phyloP scores from a whole-genome alignment of 2,888 invertebrate species.

The Lycocerus yunnanus region DNA sequence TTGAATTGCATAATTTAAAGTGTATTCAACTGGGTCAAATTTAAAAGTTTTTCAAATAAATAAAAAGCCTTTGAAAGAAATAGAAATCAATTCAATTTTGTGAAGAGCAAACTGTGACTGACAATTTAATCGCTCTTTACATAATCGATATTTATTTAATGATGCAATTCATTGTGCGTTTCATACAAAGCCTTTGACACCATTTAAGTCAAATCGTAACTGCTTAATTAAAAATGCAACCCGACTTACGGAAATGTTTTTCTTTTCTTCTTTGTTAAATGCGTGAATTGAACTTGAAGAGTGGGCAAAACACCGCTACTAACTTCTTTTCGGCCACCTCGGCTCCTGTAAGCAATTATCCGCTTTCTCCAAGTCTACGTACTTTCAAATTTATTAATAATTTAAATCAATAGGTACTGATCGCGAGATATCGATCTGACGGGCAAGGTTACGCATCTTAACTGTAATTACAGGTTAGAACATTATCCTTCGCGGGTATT shows the following conservation, averaged over 20 bases:
- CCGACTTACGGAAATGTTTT: neutral
- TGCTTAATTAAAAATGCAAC: neutral
- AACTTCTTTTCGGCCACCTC: neutral
- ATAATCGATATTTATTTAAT: neutral
- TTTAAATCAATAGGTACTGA: neutral
- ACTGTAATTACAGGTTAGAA: neutral
- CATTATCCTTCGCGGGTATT: no score
- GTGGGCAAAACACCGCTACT: neutral
- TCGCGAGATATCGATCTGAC: neutral
- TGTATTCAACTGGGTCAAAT: neutral
- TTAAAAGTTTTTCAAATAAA: neutral
- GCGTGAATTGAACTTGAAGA: neutral
- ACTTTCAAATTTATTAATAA: neutral
- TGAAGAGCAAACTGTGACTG: neutral
- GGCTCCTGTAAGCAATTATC: neutral
- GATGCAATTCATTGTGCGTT: neutral
- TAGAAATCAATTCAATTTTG: neutral
- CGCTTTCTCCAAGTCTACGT: neutral
- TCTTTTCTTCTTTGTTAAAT: neutral
- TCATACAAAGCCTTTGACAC: neutral
- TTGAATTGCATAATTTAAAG: neutral
- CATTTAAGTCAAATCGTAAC: neutral
- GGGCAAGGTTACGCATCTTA: neutral
- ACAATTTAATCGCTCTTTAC: neutral
- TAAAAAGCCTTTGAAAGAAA: neutral